Conservation (phyloP, 1,140 invertebrate genomes). For the Tetraneura akinire region DNA sequence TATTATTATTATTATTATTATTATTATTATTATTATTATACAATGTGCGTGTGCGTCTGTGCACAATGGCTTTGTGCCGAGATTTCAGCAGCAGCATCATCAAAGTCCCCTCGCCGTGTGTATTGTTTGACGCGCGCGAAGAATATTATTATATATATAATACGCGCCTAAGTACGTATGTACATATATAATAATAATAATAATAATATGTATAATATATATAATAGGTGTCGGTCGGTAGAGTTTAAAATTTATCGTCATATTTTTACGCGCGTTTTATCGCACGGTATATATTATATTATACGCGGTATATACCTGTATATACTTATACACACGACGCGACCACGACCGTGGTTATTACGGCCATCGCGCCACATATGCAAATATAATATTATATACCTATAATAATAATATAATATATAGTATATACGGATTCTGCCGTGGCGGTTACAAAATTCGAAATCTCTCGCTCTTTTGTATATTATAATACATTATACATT, state of each 20-base stretch:
- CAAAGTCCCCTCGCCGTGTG: too few relatives aligned
- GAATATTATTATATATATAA: conserved; percentile 27
- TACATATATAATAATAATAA: too few relatives aligned
- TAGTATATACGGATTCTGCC: background rate
- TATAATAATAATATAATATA: too few relatives aligned
- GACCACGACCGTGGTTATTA: conserved; percentile 23
- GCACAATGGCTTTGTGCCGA: conserved; percentile 20
- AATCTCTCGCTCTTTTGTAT: background rate
- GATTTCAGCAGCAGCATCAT: conserved; percentile 10
- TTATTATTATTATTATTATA: background rate
- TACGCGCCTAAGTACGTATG: background rate
- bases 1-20: too few relatives aligned
- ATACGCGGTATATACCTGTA: too few relatives aligned
- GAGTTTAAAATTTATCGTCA: conserved; percentile 28
- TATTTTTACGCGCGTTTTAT: conserved; percentile 16
- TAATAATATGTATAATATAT: too few relatives aligned
- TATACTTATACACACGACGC: too few relatives aligned
- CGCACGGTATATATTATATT: too few relatives aligned
- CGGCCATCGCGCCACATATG: background rate
- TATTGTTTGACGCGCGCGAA: conserved; percentile 15
- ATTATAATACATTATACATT: too few relatives aligned
- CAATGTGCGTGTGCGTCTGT: background rate
- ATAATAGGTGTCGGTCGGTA: conserved; percentile 28
- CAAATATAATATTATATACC: conserved; percentile 9
- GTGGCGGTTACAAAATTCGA: background rate